These are phyloP conservation scores for Bagarius yarrelli DNA, from an alignment of 2,113 vertebrate genomes.

Conservation along the genomic window DNA sequence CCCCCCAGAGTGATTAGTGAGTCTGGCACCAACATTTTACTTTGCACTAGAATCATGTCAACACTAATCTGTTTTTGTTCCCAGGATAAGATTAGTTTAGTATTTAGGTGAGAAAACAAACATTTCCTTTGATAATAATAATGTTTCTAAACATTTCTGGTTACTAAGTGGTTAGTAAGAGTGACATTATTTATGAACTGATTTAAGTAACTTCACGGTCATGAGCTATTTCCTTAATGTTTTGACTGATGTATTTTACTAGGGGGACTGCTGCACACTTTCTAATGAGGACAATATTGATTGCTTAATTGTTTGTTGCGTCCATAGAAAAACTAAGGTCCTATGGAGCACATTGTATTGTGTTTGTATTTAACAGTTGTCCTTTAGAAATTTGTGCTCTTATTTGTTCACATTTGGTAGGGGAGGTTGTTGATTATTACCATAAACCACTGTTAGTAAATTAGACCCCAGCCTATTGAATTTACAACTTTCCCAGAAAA, in stretches of 20 bases:
- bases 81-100: slow-evolving; percentile 15
- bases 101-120: neutral
- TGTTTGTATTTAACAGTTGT: neutral
- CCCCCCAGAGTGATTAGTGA: slow-evolving; percentile 24
- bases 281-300: slow-evolving; percentile 1
- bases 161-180: neutral
- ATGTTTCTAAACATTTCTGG: neutral
- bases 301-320: slow-evolving; percentile 20
- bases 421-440: neutral
- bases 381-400: neutral
- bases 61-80: slow-evolving; percentile 19
- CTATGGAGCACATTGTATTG: too few species aligned
- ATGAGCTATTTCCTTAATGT: slow-evolving; percentile 7
- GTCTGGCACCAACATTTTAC: slow-evolving; percentile 28
- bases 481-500: slow-evolving; percentile 8
- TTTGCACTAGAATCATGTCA: slow-evolving; percentile 26
- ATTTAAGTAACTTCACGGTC: neutral
- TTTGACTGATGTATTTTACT: neutral
- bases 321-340: neutral
- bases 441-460: slow-evolving; percentile 14
- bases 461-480: too few species aligned
- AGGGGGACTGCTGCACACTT: neutral
- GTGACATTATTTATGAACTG: neutral
- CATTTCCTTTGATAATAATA: neutral
- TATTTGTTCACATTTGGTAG: neutral